Evolutionary conservation across 1,140 invertebrate genomes (phyloP).

Genomic region (Atta cephalotes): DNA sequence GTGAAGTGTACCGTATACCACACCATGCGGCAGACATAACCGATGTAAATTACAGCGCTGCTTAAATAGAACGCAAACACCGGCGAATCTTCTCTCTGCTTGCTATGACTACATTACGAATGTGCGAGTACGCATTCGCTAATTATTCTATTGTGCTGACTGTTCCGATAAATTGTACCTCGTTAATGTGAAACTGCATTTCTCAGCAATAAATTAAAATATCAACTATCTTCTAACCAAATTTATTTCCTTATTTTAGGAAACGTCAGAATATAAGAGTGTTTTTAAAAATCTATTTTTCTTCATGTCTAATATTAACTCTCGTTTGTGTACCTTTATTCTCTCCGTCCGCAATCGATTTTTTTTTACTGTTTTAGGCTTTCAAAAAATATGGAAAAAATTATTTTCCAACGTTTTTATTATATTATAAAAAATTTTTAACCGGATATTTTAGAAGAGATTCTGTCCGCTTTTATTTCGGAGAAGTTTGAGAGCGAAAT

Average conservation of each 20-base stretch:
- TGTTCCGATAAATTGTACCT: constrained; percentile 35
- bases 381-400: too few relatives aligned
- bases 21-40: constrained; percentile 45
- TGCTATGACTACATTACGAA: constrained; percentile 53
- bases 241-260: not conserved
- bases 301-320: not conserved
- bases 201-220: constrained; percentile 17
- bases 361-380: too few relatives aligned
- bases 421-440: too few relatives aligned
- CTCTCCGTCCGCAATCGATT: too few relatives aligned
- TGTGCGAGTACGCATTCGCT: constrained; percentile 32
- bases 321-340: too few relatives aligned
- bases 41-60: constrained; percentile 49
- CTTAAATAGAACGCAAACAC: constrained; percentile 59
- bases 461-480: too few relatives aligned
- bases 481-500: too few relatives aligned
- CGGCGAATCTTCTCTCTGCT: constrained; percentile 33
- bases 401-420: too few relatives aligned
- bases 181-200: constrained; percentile 2
- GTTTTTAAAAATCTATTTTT: not conserved
- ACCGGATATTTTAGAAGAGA: too few relatives aligned
- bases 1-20: not conserved
- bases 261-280: not conserved
- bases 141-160: constrained; percentile 50
- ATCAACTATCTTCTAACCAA: not conserved